These are phyloP conservation scores for Neelides sp. DNA, from an alignment of 1,140 invertebrate genomes.

Conservation along the genomic window DNA sequence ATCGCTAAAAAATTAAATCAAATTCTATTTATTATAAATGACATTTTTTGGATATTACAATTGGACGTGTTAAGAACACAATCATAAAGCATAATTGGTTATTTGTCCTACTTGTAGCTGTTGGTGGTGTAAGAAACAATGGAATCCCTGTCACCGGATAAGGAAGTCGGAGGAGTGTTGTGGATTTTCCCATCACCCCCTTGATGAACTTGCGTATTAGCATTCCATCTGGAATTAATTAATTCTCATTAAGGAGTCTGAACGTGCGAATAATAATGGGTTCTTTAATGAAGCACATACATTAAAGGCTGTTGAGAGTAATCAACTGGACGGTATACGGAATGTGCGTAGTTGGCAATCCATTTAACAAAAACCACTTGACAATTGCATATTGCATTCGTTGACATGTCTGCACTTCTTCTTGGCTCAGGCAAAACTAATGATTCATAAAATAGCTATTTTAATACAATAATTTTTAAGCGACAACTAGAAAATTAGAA, in stretches of 20 bases:
- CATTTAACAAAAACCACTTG: slow-evolving; percentile 77
- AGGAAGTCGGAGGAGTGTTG: slow-evolving; percentile 20
- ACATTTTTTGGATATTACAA: not conserved
- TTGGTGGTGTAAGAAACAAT: slow-evolving; percentile 25
- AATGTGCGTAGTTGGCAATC: slow-evolving; percentile 71
- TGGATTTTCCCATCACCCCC: not conserved
- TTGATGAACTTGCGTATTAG: not conserved
- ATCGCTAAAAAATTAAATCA: slow-evolving; percentile 31
- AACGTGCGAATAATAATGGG: not conserved
- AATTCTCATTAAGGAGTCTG: slow-evolving; percentile 4
- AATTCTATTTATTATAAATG: slow-evolving; percentile 1
- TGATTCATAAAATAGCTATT: slow-evolving; percentile 20
- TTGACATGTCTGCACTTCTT: slow-evolving; percentile 32
- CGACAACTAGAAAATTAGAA: not conserved
- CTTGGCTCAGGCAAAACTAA: slow-evolving; percentile 33
- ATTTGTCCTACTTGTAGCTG: no score
- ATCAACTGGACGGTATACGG: slow-evolving; percentile 21
- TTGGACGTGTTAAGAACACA: slow-evolving; percentile 11
- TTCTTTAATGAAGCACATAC: not conserved
- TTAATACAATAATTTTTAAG: not conserved
- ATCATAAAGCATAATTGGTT: slow-evolving; percentile 8
- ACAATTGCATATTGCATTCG: slow-evolving; percentile 49
- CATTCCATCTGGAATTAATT: not conserved
- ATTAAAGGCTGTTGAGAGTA: not conserved
- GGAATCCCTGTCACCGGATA: slow-evolving; percentile 25